Conservation (phyloP, 1,140 invertebrate species). For the Achatina immaculata region DNA sequence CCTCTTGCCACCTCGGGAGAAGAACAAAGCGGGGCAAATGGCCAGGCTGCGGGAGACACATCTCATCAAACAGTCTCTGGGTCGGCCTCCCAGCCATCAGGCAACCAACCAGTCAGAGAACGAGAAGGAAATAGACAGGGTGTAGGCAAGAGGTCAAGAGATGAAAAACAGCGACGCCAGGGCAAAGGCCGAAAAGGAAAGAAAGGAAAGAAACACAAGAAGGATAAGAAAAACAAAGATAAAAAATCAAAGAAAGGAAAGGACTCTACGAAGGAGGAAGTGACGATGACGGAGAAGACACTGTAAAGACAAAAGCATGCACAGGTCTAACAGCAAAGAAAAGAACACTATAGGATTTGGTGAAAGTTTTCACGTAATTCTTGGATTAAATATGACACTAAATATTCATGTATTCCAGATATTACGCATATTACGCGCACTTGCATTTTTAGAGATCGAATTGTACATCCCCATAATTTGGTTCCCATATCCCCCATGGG, state of each 20-base stretch:
- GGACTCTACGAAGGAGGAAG: neutral
- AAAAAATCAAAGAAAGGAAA: slow-evolving; percentile 25
- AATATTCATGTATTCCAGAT: too few species aligned
- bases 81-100: neutral
- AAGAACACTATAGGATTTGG: too few species aligned
- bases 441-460: too few species aligned
- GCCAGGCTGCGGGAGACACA: neutral
- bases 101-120: slow-evolving; percentile 3
- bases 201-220: slow-evolving; percentile 36
- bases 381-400: too few species aligned
- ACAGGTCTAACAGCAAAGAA: too few species aligned
- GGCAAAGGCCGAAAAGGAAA: slow-evolving; percentile 37
- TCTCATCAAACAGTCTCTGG: neutral
- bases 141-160: slow-evolving; percentile 13
- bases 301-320: too few species aligned
- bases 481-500: too few species aligned
- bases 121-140: slow-evolving; percentile 32
- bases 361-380: too few species aligned
- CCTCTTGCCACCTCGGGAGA: neutral
- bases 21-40: neutral
- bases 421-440: too few species aligned
- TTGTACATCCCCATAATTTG: too few species aligned
- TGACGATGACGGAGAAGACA: slow-evolving; percentile 4
- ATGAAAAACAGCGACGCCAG: slow-evolving; percentile 36
- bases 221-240: slow-evolving; percentile 28